phyloP scores from a whole-genome alignment of 2,888 invertebrate species.

The Esperia sulphurella region DNA sequence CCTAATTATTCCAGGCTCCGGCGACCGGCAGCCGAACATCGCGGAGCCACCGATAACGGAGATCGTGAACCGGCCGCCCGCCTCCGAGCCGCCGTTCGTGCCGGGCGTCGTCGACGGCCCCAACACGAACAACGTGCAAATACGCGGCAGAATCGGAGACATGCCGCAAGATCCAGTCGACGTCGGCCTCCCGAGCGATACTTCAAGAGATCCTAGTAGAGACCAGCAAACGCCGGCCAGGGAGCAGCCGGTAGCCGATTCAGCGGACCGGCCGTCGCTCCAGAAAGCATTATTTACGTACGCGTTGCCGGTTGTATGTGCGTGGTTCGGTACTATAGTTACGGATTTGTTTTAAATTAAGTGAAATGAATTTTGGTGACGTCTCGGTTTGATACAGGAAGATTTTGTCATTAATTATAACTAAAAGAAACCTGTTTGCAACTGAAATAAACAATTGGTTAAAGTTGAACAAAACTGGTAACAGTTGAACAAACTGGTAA shows the following conservation, averaged over 20 bases:
- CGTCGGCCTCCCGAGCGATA: conserved; percentile 7
- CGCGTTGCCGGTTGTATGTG: conserved; percentile 89
- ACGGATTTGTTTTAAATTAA: conserved; percentile 93
- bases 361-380: conserved; percentile 1
- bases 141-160: conserved; percentile 25
- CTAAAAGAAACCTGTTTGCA: too few relatives aligned
- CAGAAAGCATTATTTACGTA: conserved; percentile 85
- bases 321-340: conserved; percentile 91
- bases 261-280: conserved; percentile 66
- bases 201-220: conserved; percentile 6
- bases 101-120: conserved; percentile 46
- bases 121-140: conserved; percentile 41
- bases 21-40: conserved; percentile 36
- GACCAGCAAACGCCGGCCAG: conserved; percentile 17
- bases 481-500: too few relatives aligned
- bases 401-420: not conserved
- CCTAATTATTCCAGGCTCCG: conserved; percentile 42
- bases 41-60: conserved; percentile 23
- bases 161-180: conserved; percentile 8
- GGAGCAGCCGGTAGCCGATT: conserved; percentile 43
- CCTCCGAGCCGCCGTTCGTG: conserved; percentile 39
- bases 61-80: conserved; percentile 19
- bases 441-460: too few relatives aligned
- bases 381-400: not conserved
- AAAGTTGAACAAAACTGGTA: too few relatives aligned